Conservation (phyloP, 2,888 invertebrate species). For the Clanis bilineata region DNA sequence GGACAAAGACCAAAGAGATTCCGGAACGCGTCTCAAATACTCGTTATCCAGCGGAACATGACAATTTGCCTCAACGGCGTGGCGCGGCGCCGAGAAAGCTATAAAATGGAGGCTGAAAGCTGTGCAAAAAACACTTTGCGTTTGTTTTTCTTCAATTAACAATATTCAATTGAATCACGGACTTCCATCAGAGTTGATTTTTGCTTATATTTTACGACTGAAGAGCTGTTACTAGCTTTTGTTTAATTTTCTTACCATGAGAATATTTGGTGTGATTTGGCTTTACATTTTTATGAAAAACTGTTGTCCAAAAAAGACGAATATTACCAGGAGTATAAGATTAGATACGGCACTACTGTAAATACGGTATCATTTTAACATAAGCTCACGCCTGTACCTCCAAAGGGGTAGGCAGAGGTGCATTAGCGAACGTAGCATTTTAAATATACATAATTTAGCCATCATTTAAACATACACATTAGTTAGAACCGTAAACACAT, state of each 20-base stretch:
- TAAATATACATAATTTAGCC: too few species aligned
- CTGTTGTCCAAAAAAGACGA: too few species aligned
- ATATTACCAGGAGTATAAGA: too few species aligned
- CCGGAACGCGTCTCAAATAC: not conserved
- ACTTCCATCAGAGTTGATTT: not conserved
- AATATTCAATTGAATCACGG: not conserved
- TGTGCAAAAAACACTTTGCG: not conserved
- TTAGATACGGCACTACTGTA: too few species aligned
- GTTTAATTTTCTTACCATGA: not conserved
- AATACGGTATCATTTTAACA: too few species aligned
- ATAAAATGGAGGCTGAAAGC: constrained; percentile 3
- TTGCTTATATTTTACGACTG: not conserved
- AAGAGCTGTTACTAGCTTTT: not conserved
- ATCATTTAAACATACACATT: not conserved
- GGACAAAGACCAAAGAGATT: not conserved
- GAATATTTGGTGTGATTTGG: not conserved
- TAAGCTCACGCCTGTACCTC: too few species aligned
- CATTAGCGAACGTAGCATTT: too few species aligned
- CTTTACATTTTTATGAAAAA: too few species aligned
- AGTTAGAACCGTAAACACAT: too few species aligned
- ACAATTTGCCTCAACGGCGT: not conserved
- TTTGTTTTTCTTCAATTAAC: constrained; percentile 6
- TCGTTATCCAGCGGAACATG: not conserved
- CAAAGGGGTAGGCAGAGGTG: too few species aligned
- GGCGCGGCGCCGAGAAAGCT: not conserved